Base-by-base conservation (phyloP, 2,888 invertebrate genomes). In the Drosophila histrio region DNA sequence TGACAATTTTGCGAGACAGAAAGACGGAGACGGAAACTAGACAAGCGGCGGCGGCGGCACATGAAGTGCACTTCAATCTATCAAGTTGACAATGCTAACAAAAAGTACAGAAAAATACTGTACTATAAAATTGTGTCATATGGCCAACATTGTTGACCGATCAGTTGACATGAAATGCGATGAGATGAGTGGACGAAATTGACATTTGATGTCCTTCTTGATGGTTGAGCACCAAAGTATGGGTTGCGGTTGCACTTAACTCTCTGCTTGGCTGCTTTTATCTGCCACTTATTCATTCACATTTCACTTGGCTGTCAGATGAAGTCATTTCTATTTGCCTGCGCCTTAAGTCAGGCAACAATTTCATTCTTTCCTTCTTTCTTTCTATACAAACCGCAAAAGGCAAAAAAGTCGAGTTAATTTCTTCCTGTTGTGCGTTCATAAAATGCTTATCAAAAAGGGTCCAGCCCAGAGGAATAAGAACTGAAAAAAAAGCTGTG, bases 41-140 rank as follows among this genome's bases (percentile, higher is more conserved):
- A 24, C 28, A 54, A 60, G 49, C 30, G 39, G 36, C 39, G 19
- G 49, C 30, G 39, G 36, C 39, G 19, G 22, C 30, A 17, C 41
- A 50, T 44, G 36, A 49, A 67, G 74, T 70, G 64, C 72, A 56
- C 73, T 78, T 73, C 78, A 82, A 76, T 71, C 80, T 64, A 73
- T 76, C 80, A 65, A 36, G 38, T 61, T 49, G 59, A 74, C 78
- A 74, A 61, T 60, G 41, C 50, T 46, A 54, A 64, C 32, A 57
- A 49, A 46, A 39, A 28, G 32, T 39, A 34, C 52, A 58, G 41
- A 36, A 21, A 41, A 61, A 41, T 59, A 15, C 8, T 41, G 22
- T 24, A 50, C 8, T 41, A 26, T 24, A 50, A 52, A 58, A 57
- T 54, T 32, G 36, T 49, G 73, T 41, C 76, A 50, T 21, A 58